Base-by-base conservation (phyloP, 2,888 invertebrate species). In the Idaea biselata region DNA sequence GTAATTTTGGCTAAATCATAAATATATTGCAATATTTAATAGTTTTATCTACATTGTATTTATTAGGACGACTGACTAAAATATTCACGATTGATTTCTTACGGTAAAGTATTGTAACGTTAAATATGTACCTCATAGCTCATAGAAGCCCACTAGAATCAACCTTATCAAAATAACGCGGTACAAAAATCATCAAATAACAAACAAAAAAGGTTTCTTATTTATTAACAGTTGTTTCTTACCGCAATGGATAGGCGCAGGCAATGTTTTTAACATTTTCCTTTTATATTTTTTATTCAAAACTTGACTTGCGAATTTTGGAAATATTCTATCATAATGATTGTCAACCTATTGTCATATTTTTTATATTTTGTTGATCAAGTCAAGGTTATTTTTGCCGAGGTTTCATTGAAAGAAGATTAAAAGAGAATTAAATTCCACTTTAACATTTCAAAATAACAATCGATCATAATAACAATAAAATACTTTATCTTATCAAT, bases 381-480 rank as follows among this genome's bases (percentile, higher is more conserved):
- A 44, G 14, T 44, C 44, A 44, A 44, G 44, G 44, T 14, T 44
- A 44, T 14, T 44, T 14, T 44, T 44, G 8, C 5, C 11, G 11
- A 33, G 18, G 18, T 16, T 18, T 17, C n/a, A 17, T 54, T 8
- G 18, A 18, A 25, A 18, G 18, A 44, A 44, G 44, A 44, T 44
- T 44, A 44, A 44, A 44, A 44, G 59, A 17, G 17, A 58, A 56
- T 60, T 55, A 31, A 62, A 44, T 44, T 44, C 44, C 44, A 44
- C 18, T 55, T 32, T 25, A 6, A 31, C n/a, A 44, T 11, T 14
- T 44, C 0, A 44, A 44, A 11, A 14, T 14, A 44, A 44, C 44
- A 44, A 44, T 44, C 44, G 44, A 44, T 44, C 44, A 44, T 44
- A 44, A 11, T 14, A 11, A 44, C 11, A 44, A 11, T 14, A 11